Percentiles rank a stretch among this genome's conserved stretches.
phyloP scores from a whole-genome alignment of 2,113 vertebrate species.

The Mystacornis crossleyi region DNA sequence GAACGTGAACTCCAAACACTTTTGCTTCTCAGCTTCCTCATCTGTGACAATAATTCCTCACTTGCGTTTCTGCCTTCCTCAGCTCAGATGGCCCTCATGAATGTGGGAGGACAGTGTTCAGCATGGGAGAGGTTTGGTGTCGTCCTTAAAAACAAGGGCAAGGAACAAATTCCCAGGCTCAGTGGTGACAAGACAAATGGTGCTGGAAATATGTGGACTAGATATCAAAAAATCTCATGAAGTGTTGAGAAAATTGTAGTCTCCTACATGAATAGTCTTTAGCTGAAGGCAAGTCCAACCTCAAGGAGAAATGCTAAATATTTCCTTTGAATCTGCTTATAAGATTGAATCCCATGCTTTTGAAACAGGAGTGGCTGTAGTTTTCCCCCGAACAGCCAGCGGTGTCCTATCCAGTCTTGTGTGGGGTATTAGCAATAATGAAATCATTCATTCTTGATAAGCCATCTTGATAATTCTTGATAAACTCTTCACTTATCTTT shows the following conservation, averaged over 20 bases:
- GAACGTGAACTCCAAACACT: background rate
- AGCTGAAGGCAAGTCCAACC: background rate
- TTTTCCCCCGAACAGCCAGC: background rate
- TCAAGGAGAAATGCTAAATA: background rate
- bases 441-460: background rate
- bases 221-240: background rate
- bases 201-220: background rate
- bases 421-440: background rate
- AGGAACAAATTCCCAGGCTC: background rate
- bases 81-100: background rate
- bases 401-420: background rate
- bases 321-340: background rate
- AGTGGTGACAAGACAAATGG: background rate
- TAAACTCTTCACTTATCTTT: background rate
- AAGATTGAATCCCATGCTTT: background rate
- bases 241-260: background rate
- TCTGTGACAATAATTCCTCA: background rate
- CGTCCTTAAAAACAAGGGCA: background rate
- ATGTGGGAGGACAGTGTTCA: background rate
- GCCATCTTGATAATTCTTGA: background rate
- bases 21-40: background rate
- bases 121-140: background rate
- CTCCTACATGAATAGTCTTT: background rate
- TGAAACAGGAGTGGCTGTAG: background rate
- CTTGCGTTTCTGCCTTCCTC: background rate